Percentiles rank a stretch among this genome's conserved stretches.
Evolutionary conservation across 2,888 invertebrate species (phyloP).

Genomic region (Piscicola geometra): DNA sequence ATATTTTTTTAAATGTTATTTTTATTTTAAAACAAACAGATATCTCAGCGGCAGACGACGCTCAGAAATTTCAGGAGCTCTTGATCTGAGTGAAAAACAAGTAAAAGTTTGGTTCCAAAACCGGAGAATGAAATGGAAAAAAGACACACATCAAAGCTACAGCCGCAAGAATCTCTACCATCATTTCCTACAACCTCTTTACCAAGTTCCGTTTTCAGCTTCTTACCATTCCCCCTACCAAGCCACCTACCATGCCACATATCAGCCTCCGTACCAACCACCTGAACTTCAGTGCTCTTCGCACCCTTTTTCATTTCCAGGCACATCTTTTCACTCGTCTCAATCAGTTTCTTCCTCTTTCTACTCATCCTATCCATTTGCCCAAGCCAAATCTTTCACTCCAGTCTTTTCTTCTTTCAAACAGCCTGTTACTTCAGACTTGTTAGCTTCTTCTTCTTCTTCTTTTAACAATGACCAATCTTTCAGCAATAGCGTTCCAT

Average conservation of each 20-base stretch:
- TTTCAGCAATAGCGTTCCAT: too few species aligned
- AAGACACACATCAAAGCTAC: constrained; percentile 42
- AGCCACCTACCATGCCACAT: background rate
- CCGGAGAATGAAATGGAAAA: constrained; percentile 54
- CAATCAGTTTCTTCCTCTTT: background rate
- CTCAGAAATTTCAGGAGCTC: constrained; percentile 91
- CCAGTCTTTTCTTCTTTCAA: too few species aligned
- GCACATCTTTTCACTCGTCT: too few species aligned
- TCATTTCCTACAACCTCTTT: background rate
- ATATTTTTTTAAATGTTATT: too few species aligned
- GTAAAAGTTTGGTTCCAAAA: constrained; percentile 57
- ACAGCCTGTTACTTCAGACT: too few species aligned
- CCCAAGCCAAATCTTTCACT: too few species aligned
- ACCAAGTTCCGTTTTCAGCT: background rate
- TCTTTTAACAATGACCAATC: too few species aligned
- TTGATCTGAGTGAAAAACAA: constrained; percentile 64
- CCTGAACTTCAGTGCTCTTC: too few species aligned
- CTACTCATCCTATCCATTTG: background rate
- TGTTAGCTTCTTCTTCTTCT: too few species aligned
- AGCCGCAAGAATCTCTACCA: constrained; percentile 5
- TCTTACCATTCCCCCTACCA: background rate
- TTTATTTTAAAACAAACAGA: too few species aligned
- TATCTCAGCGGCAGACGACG: constrained; percentile 57
- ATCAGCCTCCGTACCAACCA: background rate
- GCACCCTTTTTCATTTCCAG: too few species aligned